Evolutionary conservation across 2,888 invertebrate genomes (phyloP).

Genomic region (Heliconius erato): DNA sequence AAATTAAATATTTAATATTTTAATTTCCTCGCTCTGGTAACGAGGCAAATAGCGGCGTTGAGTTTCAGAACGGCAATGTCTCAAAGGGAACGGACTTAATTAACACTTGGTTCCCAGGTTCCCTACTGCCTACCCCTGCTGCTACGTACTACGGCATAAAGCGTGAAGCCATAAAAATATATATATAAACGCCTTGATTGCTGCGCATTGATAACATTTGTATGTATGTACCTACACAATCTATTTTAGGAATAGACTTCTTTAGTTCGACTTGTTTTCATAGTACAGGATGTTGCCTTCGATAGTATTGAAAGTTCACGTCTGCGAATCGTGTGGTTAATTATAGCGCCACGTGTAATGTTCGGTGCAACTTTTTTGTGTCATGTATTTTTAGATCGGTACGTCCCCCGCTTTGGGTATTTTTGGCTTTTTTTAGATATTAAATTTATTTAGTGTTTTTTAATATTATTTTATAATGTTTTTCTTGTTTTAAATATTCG

Average conservation of each 20-base stretch:
- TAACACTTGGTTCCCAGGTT: too few species aligned
- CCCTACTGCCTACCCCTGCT: too few species aligned
- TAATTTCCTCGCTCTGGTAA: too few species aligned
- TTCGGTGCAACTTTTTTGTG: conserved; percentile 18
- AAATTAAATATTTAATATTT: neutral
- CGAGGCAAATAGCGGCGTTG: neutral
- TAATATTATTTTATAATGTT: neutral
- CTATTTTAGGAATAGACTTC: neutral
- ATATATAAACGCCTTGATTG: neutral
- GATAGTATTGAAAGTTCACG: conserved; percentile 65
- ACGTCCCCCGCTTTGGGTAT: conserved; percentile 6
- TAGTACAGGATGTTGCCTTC: conserved; percentile 75
- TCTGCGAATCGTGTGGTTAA: conserved; percentile 53
- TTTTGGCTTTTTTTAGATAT: neutral
- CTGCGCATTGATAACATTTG: neutral
- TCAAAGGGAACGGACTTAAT: neutral
- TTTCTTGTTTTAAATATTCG: neutral
- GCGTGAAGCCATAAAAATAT: too few species aligned
- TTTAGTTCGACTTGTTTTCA: conserved; percentile 1
- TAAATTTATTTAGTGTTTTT: neutral
- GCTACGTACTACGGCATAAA: too few species aligned
- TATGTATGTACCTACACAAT: neutral
- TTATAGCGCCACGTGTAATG: conserved; percentile 44
- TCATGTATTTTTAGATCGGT: conserved; percentile 27
- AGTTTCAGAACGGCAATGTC: neutral